Evolutionary conservation across 2,113 vertebrate species (phyloP), one percentile per base, ranked within the genome.

Genomic region (Otis tarda): DNA sequence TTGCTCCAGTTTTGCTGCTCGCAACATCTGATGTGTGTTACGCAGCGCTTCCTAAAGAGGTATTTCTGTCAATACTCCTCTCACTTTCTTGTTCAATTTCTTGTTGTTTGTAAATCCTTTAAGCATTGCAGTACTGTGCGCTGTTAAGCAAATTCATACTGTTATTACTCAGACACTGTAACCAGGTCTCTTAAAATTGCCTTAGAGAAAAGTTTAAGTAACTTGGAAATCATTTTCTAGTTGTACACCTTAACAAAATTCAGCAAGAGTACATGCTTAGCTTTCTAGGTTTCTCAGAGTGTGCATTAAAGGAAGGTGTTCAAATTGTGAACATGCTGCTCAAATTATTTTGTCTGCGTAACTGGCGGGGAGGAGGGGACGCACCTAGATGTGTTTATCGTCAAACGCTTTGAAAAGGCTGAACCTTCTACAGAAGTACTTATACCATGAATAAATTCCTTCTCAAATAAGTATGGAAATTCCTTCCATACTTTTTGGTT

Each of bases 1-100:
- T 99, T 97, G 98, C 98, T 91, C 99, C 99, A 4, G 98, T 99
- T 86, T 97, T 99, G 90, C 97, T 99, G 15, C 98, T 99, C 78
- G 99, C 99, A 83, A 99, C 99, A 39, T 99, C 98, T 82, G 99
- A 98, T 78, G 94, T 97, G 57, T 57, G 56, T 33, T 67, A 98
- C 23, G 11, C 20, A 31, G 59, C 93, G 84, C 93, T 98, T 37
- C 98, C 98, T 16, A 57, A 97, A 78, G 98, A 98, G 98, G 98
- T 98, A 98, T 90, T 93, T 84, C 33, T 87, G 4, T 11, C 1
- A 0, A 31, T 76, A 4, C 12, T 81, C 59, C 24, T 60, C 23
- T 75, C 60, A 33, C 18, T 52, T 67, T 67, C 88, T 59, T 20
- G 35, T 41, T 81, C 31, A 10, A 3, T 82, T 68, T 28, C 18